A percentile compares a stretch with the other conserved stretches of the same genome.
Conservation (phyloP, 2,888 invertebrate species). For the Leucania comma region DNA sequence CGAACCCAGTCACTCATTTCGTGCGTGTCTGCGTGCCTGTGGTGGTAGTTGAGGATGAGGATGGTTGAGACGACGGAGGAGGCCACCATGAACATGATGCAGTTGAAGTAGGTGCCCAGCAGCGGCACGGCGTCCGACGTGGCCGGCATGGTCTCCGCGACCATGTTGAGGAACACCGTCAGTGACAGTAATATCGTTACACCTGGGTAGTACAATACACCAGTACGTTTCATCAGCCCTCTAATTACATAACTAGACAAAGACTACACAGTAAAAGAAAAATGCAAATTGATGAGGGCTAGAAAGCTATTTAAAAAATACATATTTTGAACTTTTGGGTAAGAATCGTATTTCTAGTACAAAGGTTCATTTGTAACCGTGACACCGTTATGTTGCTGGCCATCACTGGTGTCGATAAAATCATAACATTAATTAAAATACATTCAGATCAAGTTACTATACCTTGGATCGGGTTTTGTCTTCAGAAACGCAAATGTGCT, state of each 20-base stretch:
- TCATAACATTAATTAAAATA: too few relatives aligned
- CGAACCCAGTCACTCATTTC: constrained; percentile 99
- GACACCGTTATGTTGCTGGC: background rate
- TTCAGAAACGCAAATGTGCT: too few relatives aligned
- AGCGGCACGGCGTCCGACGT: constrained; percentile 98
- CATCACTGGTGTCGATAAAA: too few relatives aligned
- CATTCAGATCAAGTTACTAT: too few relatives aligned
- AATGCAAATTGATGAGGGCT: background rate
- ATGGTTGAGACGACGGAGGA: constrained; percentile 99
- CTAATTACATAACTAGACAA: background rate
- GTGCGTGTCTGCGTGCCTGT: constrained; percentile 98
- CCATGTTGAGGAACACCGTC: constrained; percentile 99
- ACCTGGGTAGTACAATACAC: constrained; percentile 89
- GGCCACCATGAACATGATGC: constrained; percentile 99
- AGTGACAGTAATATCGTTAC: constrained; percentile 99
- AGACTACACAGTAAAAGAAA: background rate
- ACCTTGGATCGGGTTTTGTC: too few relatives aligned
- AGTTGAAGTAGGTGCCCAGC: constrained; percentile 99
- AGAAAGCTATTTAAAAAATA: background rate
- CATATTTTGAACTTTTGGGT: background rate
- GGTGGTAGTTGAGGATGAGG: constrained; percentile 99
- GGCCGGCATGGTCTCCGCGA: constrained; percentile 99
- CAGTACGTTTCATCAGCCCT: background rate
- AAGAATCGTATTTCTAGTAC: background rate
- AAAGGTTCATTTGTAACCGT: background rate